Conservation (phyloP, 1,140 invertebrate genomes). For the Drosophila dunni region DNA sequence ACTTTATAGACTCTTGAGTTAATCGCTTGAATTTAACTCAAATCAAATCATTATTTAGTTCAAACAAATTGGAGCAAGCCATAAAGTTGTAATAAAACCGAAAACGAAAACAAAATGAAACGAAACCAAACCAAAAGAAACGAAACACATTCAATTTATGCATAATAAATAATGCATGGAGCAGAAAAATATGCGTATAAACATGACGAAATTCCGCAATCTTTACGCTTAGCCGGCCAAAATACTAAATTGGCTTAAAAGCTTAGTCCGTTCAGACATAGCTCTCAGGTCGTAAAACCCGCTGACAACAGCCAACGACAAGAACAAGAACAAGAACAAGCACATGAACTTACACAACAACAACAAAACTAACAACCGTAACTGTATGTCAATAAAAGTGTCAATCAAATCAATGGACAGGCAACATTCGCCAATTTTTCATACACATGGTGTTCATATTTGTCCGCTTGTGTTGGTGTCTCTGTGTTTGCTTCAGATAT, state of each 20-base stretch:
- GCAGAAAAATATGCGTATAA: conserved; percentile 25
- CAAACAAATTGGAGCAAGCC: conserved; percentile 14
- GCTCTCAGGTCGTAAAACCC: conserved; percentile 71
- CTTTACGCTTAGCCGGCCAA: conserved; percentile 34
- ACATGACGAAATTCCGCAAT: conserved; percentile 36
- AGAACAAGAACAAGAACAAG: conserved; percentile 36
- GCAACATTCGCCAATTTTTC: conserved; percentile 63
- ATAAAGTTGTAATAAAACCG: conserved; percentile 7
- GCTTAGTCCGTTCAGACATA: conserved; percentile 38
- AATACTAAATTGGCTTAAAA: conserved; percentile 57
- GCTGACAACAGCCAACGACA: conserved; percentile 14
- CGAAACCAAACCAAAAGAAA: background rate
- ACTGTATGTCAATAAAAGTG: conserved; percentile 77
- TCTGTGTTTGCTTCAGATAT: conserved; percentile 11
- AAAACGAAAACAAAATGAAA: background rate
- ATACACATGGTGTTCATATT: conserved; percentile 18
- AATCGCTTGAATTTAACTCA: background rate
- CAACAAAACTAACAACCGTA: conserved; percentile 47
- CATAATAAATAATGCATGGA: conserved; percentile 39
- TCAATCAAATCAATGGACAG: conserved; percentile 80
- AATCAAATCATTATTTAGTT: conserved; percentile 15
- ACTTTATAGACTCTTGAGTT: background rate
- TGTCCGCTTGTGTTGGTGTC: background rate
- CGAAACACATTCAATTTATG: conserved; percentile 37
- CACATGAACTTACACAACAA: conserved; percentile 11